Evolutionary conservation across 2,113 vertebrate species (phyloP).

Genomic region (Lepus europaeus): DNA sequence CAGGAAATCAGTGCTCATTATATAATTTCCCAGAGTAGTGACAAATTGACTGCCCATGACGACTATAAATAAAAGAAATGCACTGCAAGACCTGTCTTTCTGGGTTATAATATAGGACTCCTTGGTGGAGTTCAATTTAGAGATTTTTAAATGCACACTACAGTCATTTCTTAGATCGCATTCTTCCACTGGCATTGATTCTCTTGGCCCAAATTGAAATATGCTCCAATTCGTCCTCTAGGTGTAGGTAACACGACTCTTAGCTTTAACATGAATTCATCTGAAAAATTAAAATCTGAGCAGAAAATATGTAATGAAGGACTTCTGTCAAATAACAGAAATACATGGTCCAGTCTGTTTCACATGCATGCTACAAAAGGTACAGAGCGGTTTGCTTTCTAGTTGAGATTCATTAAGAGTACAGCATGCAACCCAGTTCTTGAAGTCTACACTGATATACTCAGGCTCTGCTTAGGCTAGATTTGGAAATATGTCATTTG

Average conservation of each 20-base stretch:
- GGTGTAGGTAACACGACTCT: constrained; percentile 2
- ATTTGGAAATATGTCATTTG: neutral
- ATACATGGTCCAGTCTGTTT: neutral
- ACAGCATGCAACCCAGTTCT: neutral
- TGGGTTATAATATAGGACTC: neutral
- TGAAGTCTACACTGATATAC: neutral
- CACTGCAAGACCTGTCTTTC: neutral
- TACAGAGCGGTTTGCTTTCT: neutral
- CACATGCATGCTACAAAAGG: neutral
- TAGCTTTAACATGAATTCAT: neutral
- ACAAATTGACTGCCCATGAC: constrained; percentile 43
- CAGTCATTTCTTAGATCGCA: neutral
- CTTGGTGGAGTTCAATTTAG: neutral
- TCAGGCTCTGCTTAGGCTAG: neutral
- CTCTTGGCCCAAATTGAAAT: constrained; percentile 17
- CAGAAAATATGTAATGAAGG: constrained; percentile 1
- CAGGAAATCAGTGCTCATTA: constrained; percentile 40
- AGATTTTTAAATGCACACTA: neutral
- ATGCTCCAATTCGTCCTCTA: neutral
- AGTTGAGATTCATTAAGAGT: neutral
- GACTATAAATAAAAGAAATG: constrained; percentile 54
- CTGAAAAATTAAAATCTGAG: constrained; percentile 46
- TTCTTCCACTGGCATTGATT: constrained; percentile 1
- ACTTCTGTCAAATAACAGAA: neutral
- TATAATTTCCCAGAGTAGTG: constrained; percentile 36